Evolutionary conservation across 2,888 invertebrate species (phyloP), one percentile per base, ranked within the genome.

Genomic region (Cerastoderma edule): DNA sequence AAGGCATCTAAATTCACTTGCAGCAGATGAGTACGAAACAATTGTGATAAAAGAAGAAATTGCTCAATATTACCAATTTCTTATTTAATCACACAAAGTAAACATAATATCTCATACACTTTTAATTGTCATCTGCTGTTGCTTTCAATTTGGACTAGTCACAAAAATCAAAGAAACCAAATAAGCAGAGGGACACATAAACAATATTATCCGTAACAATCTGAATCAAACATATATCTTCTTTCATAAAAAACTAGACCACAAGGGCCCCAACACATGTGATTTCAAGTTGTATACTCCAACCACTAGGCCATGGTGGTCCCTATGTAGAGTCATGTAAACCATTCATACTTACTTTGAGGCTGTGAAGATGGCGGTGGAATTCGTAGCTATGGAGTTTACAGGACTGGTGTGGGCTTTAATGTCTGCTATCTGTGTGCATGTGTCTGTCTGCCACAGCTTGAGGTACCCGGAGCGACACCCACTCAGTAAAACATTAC

Each of bases 381-480:
- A 94, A 91, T 95, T 95, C 67, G 95, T 94, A 27, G 95, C 94
- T 81, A 96, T 94, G 80, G 95, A 95, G 91, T 96, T 96, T 83
- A 96, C 95, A 63, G 95, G 94, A 16, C 94, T 94, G 83, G 94
- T 93, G 87, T 96, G 96, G 63, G 95, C 96, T 87, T 95, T 94
- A 88, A 95, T 94, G 91, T 95, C 95, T 22, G 95, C 95, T 67
- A 96, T 91, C 64, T 94, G 93, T 63, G 94, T 93, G 73, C 96
- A 96, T 79, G 95, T 95, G 66, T 95, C 95, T 0, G 94, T 93
- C 89, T 95, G 94, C 97, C 97, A 97, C 86, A 96, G 94, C 85
- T 96, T 96, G 84, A 97, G 94, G 83, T 95, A 94, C 33, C 96
- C 96, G 89, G 95, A 96, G 39, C 97, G 95, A 83, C 97, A 97